Evolutionary conservation across 2,797 vertebrate species (phyloP).

Genomic region (Aphelocoma californica): DNA sequence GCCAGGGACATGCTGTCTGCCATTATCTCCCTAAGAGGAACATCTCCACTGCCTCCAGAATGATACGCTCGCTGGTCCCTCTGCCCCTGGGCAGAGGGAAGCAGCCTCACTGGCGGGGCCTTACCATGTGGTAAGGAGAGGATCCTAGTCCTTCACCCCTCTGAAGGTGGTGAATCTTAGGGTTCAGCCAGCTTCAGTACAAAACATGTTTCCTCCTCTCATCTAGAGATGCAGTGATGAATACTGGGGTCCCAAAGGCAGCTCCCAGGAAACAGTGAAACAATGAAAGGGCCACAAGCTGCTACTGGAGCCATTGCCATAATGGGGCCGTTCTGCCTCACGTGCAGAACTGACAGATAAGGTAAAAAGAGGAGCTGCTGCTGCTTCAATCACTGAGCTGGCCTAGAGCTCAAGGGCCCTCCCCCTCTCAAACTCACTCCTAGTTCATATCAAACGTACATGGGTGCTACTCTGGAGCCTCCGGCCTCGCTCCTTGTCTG

Average conservation of each 20-base stretch:
- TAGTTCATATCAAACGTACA: slow-evolving; percentile 72
- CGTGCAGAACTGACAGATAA: slow-evolving; percentile 50
- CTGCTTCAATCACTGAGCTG: slow-evolving; percentile 68
- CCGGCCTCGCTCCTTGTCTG: slow-evolving; percentile 68
- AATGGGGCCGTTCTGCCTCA: slow-evolving; percentile 60
- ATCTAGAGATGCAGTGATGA: slow-evolving; percentile 59
- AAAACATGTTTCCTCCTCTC: slow-evolving; percentile 28
- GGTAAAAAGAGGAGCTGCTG: slow-evolving; percentile 67
- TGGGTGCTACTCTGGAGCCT: slow-evolving; percentile 72
- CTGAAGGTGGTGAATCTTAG: neutral
- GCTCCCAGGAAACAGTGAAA: slow-evolving; percentile 68
- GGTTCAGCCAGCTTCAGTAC: slow-evolving; percentile 47
- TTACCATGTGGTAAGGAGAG: neutral
- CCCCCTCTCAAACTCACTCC: slow-evolving; percentile 66
- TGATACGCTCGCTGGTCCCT: slow-evolving; percentile 20
- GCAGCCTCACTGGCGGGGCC: neutral
- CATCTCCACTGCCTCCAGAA: slow-evolving; percentile 42
- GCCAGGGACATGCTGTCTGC: slow-evolving; percentile 14
- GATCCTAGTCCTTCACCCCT: slow-evolving; percentile 27
- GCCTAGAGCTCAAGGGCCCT: slow-evolving; percentile 59
- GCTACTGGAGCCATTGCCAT: slow-evolving; percentile 55
- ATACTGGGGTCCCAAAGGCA: slow-evolving; percentile 58
- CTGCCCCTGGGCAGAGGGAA: slow-evolving; percentile 18
- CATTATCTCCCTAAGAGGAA: slow-evolving; percentile 18
- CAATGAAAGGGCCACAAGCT: slow-evolving; percentile 57